Conservation (phyloP, 2,888 invertebrate genomes). For the Balanococcus diminutus region DNA sequence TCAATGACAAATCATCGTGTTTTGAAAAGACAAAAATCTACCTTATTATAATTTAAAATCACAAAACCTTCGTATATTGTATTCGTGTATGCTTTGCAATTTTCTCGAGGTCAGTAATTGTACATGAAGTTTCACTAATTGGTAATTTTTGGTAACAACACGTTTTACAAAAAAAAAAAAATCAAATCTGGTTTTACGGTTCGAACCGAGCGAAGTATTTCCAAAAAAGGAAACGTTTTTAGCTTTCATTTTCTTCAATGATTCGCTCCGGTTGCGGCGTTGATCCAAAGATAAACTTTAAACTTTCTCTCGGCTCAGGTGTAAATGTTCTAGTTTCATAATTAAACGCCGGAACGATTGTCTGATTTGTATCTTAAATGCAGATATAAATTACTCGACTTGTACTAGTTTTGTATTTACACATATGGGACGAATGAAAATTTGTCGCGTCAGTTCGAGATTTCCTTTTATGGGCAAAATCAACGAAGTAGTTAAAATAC, state of each 20-base stretch:
- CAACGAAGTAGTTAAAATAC: background rate
- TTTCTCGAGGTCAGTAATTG: background rate
- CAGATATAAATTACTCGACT: background rate
- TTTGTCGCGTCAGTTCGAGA: background rate
- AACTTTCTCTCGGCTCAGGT: constrained; percentile 7
- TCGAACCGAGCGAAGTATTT: background rate
- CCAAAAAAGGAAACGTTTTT: background rate
- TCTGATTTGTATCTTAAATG: background rate
- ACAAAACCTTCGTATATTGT: background rate
- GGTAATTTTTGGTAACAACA: background rate
- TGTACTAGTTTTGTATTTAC: background rate
- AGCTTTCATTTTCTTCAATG: background rate
- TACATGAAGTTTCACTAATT: no score
- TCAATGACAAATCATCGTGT: background rate
- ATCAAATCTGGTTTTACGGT: background rate
- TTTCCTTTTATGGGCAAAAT: background rate
- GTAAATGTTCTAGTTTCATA: constrained; percentile 18
- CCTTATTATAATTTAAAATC: constrained; percentile 9
- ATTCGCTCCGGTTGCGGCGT: background rate
- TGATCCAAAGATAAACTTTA: background rate
- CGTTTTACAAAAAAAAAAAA: background rate
- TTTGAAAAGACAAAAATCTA: background rate
- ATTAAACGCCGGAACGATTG: constrained; percentile 21
- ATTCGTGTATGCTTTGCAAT: background rate
- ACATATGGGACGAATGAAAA: background rate